phyloP scores from a whole-genome alignment of 1,140 invertebrate species.

The Cotesia typhae region DNA sequence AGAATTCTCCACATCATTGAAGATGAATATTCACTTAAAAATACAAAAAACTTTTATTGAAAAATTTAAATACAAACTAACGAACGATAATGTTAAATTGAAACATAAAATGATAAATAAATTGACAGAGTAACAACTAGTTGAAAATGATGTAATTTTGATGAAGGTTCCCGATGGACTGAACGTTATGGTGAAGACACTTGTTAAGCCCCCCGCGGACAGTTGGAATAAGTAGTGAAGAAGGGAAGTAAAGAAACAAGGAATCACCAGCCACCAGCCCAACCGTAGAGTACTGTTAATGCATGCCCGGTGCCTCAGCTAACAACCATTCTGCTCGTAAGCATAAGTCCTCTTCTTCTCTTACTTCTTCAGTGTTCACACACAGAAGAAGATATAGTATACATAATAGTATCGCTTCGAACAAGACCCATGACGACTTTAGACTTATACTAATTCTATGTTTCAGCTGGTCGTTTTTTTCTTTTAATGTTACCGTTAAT shows the following conservation, averaged over 20 bases:
- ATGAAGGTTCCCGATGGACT: conserved; percentile 57
- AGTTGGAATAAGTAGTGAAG: conserved; percentile 34
- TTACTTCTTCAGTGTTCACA: conserved; percentile 16
- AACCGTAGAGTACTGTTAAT: conserved; percentile 64
- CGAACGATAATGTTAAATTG: neutral
- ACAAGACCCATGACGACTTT: conserved; percentile 38
- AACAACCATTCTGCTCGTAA: conserved; percentile 56
- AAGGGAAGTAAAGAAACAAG: conserved; percentile 45
- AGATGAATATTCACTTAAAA: conserved; percentile 11
- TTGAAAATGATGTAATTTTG: conserved; percentile 54
- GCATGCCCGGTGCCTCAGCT: conserved; percentile 62
- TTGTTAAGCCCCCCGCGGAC: conserved; percentile 45
- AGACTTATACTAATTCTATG: neutral
- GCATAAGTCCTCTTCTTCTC: conserved; percentile 2
- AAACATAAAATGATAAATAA: neutral
- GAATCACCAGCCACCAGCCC: conserved; percentile 57
- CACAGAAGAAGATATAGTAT: neutral
- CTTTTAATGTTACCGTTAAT: conserved; percentile 14
- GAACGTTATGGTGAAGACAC: conserved; percentile 51
- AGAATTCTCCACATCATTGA: conserved; percentile 58
- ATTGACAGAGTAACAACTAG: conserved; percentile 7
- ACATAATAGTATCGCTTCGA: conserved; percentile 39
- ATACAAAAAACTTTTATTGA: conserved; percentile 13
- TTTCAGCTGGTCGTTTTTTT: neutral
- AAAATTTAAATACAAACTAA: neutral